Conservation (phyloP, 2,797 vertebrate genomes). For the Rhinophrynus dorsalis region DNA sequence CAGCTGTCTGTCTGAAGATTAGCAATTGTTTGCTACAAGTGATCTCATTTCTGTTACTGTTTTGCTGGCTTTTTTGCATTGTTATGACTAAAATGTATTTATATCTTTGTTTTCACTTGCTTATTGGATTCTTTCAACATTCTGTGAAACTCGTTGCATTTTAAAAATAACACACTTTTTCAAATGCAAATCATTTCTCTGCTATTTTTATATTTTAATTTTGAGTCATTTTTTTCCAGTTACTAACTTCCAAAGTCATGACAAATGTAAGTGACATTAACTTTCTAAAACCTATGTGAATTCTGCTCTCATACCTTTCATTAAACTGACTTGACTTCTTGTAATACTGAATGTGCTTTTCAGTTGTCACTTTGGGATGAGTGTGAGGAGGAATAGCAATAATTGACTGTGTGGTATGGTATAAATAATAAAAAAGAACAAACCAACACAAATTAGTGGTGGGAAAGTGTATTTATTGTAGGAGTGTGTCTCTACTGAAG, state of each 20-base stretch:
- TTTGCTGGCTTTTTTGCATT: no score
- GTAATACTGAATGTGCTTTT: conserved; percentile 47
- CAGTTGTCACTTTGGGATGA: conserved; percentile 53
- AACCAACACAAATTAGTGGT: conserved; percentile 24
- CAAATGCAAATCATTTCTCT: not conserved
- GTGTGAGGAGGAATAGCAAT: conserved; percentile 55
- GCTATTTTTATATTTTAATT: conserved; percentile 26
- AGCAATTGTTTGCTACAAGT: no score
- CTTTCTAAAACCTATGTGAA: conserved; percentile 42
- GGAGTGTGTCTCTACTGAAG: conserved; percentile 23
- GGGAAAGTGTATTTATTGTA: not conserved
- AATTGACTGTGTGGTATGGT: conserved; percentile 50
- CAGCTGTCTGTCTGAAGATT: no score
- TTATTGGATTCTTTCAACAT: not conserved
- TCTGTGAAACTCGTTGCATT: not conserved
- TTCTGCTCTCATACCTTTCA: conserved; percentile 35
- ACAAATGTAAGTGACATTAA: conserved; percentile 41
- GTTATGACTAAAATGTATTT: no score
- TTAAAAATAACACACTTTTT: not conserved
- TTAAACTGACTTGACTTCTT: conserved; percentile 53
- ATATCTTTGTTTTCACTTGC: no score
- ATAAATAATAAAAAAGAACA: conserved; percentile 52
- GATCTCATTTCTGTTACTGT: no score
- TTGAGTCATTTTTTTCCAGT: not conserved
- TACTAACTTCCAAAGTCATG: conserved; percentile 25